A percentile compares a stretch with the other conserved stretches of the same genome.
Evolutionary conservation across 2,113 vertebrate species (phyloP).

Genomic region (Myodes glareolus): DNA sequence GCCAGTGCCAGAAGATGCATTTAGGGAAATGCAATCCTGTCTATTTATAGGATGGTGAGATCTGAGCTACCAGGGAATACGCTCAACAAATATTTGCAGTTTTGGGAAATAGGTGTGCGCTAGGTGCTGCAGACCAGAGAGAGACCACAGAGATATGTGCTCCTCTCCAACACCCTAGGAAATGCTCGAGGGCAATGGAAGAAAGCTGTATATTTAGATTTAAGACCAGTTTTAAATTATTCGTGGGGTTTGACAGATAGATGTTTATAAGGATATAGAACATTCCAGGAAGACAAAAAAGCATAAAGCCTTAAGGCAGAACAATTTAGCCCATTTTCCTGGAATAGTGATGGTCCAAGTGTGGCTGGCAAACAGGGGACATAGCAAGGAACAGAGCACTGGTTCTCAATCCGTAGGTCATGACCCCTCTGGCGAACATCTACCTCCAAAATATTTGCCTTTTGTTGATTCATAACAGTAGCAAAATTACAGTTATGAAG

Average conservation of each 20-base stretch:
- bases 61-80: background rate
- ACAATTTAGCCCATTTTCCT: background rate
- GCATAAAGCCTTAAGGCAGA: background rate
- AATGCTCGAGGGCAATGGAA: background rate
- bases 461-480: background rate
- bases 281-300: constrained; percentile 20
- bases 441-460: background rate
- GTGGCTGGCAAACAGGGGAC: background rate
- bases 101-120: background rate
- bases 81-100: constrained; percentile 25
- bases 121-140: background rate
- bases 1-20: constrained; percentile 18
- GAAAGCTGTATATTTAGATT: background rate
- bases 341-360: background rate
- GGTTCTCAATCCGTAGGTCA: background rate
- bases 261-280: constrained; percentile 4
- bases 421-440: rapidly evolving
- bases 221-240: constrained; percentile 13
- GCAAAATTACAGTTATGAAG: background rate
- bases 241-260: background rate
- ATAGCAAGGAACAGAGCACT: background rate
- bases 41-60: constrained; percentile 55
- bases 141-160: background rate
- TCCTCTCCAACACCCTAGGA: background rate
- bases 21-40: constrained; percentile 53